phyloP scores from a whole-genome alignment of 2,797 vertebrate species.

The Sebastes goodei region DNA sequence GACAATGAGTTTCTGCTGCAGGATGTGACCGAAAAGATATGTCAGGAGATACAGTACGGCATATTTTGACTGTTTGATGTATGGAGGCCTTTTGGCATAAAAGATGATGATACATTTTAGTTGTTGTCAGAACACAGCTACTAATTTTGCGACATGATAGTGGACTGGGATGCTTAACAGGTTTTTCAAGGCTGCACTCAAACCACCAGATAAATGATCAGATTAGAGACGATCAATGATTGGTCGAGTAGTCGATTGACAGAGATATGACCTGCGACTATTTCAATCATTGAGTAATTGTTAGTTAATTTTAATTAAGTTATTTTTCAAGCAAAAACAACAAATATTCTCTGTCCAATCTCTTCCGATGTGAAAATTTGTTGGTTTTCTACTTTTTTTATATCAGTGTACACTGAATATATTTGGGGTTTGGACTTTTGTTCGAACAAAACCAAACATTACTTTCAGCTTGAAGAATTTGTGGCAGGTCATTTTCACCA shows the following conservation, averaged over 20 bases:
- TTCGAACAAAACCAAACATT: neutral
- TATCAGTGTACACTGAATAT: neutral
- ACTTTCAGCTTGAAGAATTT: neutral
- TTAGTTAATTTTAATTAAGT: too few species aligned
- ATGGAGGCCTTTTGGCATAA: neutral
- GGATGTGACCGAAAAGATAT: neutral
- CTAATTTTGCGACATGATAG: neutral
- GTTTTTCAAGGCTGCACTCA: neutral
- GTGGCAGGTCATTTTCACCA: fast-evolving
- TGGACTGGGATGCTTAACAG: neutral
- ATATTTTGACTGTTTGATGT: neutral
- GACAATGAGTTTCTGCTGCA: neutral
- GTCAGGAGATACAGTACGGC: neutral
- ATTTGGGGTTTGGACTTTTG: neutral
- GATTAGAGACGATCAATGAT: neutral
- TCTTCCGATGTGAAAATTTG: neutral
- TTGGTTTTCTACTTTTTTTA: neutral
- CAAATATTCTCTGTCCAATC: neutral
- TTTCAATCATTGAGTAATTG: too few species aligned
- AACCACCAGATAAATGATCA: neutral
- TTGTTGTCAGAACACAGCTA: neutral
- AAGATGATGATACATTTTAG: neutral
- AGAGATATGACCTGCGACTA: neutral
- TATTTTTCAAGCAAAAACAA: neutral
- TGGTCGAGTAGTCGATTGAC: neutral